Evolutionary conservation across 2,113 vertebrate species (phyloP).

Genomic region (Numida meleagris): DNA sequence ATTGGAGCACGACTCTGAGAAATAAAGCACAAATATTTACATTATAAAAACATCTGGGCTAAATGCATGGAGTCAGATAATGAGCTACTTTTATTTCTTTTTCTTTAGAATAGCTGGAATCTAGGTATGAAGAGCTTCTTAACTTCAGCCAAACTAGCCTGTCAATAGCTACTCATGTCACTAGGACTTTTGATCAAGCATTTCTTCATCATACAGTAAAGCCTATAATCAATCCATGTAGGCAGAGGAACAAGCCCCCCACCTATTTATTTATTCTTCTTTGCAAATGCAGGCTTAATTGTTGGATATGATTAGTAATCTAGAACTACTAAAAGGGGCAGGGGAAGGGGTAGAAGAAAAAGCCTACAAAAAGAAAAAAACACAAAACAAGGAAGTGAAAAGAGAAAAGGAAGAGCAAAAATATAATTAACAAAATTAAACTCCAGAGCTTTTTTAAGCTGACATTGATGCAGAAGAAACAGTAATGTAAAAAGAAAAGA

Average conservation of each 20-base stretch:
- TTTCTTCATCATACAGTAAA: not conserved
- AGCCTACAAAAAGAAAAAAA: not conserved
- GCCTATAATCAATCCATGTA: not conserved
- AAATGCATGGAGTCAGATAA: not conserved
- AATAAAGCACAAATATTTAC: conserved; percentile 37
- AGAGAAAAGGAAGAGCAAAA: not conserved
- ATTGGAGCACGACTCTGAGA: conserved; percentile 93
- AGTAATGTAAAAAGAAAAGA: not conserved
- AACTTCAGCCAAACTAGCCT: not conserved
- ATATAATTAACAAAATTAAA: not conserved
- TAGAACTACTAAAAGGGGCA: not conserved
- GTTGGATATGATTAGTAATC: not conserved
- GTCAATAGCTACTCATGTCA: not conserved
- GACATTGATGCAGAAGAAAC: not conserved
- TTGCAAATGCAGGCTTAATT: not conserved
- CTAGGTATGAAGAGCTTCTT: not conserved
- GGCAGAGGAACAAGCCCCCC: not conserved
- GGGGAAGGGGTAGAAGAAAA: not conserved
- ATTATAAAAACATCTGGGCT: not conserved
- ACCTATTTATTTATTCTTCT: not conserved
- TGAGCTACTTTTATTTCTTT: not conserved
- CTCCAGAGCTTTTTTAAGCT: not conserved
- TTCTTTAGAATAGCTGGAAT: not conserved
- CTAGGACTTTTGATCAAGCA: not conserved
- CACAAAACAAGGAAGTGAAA: not conserved